Percentiles rank a stretch among this genome's conserved stretches.
Conservation (phyloP, 2,888 invertebrate genomes). For the Caenorhabditis uteleia region DNA sequence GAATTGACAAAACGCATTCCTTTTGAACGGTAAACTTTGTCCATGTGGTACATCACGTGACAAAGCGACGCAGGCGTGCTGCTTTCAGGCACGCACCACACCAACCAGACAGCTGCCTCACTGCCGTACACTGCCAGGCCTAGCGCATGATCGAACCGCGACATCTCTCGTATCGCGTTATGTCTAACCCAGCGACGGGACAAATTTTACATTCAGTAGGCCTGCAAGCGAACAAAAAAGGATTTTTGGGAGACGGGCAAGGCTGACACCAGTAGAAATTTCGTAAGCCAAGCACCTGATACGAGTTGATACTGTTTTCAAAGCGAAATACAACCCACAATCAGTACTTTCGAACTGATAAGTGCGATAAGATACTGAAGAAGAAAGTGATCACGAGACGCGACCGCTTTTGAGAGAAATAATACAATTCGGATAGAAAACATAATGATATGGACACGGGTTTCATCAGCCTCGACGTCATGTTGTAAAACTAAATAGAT, state of each 20-base stretch:
- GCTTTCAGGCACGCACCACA: constrained; percentile 19
- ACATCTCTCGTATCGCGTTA: too few relatives aligned
- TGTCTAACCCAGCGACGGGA: too few relatives aligned
- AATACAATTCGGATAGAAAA: too few relatives aligned
- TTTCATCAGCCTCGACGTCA: too few relatives aligned
- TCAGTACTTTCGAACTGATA: constrained; percentile 32
- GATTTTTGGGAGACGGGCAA: background rate
- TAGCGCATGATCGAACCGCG: constrained; percentile 26
- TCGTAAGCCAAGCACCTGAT: constrained; percentile 6
- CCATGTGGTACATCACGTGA: too few relatives aligned
- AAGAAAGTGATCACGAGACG: background rate
- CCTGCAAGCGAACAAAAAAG: too few relatives aligned
- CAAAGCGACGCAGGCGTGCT: constrained; percentile 20
- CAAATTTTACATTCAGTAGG: too few relatives aligned
- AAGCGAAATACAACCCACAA: background rate
- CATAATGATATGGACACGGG: too few relatives aligned
- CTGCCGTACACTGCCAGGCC: constrained; percentile 26
- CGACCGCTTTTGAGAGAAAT: background rate
- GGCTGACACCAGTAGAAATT: constrained; percentile 16
- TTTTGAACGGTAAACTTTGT: too few relatives aligned
- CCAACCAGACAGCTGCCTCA: constrained; percentile 39
- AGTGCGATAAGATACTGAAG: constrained; percentile 24
- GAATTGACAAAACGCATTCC: too few relatives aligned
- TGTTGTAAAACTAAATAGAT: too few relatives aligned
- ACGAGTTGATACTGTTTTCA: constrained; percentile 9